Conservation (phyloP, 2,113 vertebrate species). For the Gavia stellata region DNA sequence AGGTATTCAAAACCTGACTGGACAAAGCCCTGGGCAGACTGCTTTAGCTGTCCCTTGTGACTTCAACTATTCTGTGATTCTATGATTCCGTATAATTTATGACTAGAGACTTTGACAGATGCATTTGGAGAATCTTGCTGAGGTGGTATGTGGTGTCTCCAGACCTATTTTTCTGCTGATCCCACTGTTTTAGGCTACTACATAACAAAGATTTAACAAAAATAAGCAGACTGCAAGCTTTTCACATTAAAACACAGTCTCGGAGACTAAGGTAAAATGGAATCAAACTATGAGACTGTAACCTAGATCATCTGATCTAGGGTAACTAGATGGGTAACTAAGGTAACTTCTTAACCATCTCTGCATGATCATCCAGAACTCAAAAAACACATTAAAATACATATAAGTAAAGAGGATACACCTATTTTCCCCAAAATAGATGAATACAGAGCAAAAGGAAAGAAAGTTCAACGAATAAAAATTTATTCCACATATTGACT, state of each 20-base stretch:
- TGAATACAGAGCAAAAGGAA: neutral
- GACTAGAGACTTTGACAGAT: neutral
- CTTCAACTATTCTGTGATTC: neutral
- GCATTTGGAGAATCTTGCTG: neutral
- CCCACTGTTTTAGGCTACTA: neutral
- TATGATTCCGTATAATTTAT: neutral
- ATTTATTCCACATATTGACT: neutral
- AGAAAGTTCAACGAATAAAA: neutral
- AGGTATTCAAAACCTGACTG: neutral
- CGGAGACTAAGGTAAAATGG: neutral
- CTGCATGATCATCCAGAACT: neutral
- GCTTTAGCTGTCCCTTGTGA: neutral
- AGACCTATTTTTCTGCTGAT: neutral
- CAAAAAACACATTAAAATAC: neutral
- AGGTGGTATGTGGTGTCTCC: neutral
- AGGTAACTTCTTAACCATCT: neutral
- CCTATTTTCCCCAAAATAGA: neutral
- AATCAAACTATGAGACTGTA: neutral
- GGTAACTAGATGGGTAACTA: neutral
- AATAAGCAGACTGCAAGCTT: neutral
- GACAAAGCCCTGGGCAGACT: neutral
- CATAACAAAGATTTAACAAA: neutral
- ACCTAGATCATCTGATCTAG: neutral
- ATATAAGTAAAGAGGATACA: neutral
- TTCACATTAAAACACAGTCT: neutral